Base-by-base conservation (phyloP, 2,113 vertebrate genomes). In the Ptilonorhynchus violaceus region DNA sequence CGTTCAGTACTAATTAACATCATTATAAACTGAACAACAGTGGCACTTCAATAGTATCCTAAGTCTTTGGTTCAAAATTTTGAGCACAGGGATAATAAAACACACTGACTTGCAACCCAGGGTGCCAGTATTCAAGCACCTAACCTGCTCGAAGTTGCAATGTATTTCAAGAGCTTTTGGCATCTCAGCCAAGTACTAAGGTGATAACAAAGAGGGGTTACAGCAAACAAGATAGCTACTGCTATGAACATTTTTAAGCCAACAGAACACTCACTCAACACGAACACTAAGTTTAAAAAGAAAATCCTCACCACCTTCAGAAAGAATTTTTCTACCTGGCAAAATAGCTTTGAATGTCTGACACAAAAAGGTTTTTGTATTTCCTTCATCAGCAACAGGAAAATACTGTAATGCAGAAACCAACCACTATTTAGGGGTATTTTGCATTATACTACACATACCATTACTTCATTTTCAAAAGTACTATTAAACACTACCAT, bases 401-500 rank as follows among this genome's bases (percentile, higher is more conserved):
- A 56, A 85, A 93, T 4, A 86, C 30, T 10, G 20, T 46, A 84
- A 72, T 42, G 31, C 52, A 94, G 66, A 78, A 78, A 88, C 13
- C 47, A 92, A 90, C 35, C 50, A 60, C 35, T 91, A 46, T 59
- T 72, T 78, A 68, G 67, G 24, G 22, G 25, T 78, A 75, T 67
- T 94, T 66, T 88, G 33, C 88, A 92, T 90, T 92, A 84, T n/a
- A 78, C 28, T 44, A 67, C 16, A 19, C 30, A 78, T 28, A 66
- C 18, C 74, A 86, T 86, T 91, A 93, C 68, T 90, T 96, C 39
- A 88, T 84, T 94, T 95, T 63, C 63, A 75, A 49, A 96, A 95
- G 66, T 41, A 70, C 62, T 90, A 53, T 68, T 86, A 88, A 92
- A 83, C 5, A 6, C 52, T 56, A 87, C 80, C 44, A 79, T 88